A percentile compares a stretch with the other conserved stretches of the same genome.
Conservation (phyloP, 2,113 vertebrate species). For the Corythaeola cristata region DNA sequence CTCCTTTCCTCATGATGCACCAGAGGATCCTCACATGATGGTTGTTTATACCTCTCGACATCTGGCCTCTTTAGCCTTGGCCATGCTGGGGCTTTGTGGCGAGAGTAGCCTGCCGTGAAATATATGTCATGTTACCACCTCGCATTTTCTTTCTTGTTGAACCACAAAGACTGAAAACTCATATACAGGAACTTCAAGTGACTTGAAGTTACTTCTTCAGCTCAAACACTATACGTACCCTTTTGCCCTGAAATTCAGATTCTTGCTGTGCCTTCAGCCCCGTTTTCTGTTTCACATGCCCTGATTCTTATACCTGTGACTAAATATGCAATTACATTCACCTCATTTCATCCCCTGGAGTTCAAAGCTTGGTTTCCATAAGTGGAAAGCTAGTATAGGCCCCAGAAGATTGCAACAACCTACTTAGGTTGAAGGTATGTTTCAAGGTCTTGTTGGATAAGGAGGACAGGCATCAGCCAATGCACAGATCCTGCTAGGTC, state of each 20-base stretch:
- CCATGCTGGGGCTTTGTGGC: neutral
- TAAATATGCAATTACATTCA: neutral
- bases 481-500: neutral
- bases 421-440: neutral
- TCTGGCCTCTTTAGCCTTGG: neutral
- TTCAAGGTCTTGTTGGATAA: conserved; percentile 37
- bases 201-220: neutral
- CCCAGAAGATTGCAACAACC: conserved; percentile 43
- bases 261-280: neutral
- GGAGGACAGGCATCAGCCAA: neutral
- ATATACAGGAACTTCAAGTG: neutral
- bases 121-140: neutral
- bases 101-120: neutral
- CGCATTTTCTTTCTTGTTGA: neutral
- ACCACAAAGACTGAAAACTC: neutral
- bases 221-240: accelerated
- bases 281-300: neutral
- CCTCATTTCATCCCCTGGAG: conserved; percentile 20
- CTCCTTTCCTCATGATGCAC: neutral
- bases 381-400: conserved; percentile 27
- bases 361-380: conserved; percentile 11
- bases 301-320: neutral
- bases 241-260: neutral
- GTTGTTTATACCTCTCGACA: neutral
- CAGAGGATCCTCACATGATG: neutral